phyloP scores from a whole-genome alignment of 2,888 invertebrate genomes.

The Chirona hameri region DNA sequence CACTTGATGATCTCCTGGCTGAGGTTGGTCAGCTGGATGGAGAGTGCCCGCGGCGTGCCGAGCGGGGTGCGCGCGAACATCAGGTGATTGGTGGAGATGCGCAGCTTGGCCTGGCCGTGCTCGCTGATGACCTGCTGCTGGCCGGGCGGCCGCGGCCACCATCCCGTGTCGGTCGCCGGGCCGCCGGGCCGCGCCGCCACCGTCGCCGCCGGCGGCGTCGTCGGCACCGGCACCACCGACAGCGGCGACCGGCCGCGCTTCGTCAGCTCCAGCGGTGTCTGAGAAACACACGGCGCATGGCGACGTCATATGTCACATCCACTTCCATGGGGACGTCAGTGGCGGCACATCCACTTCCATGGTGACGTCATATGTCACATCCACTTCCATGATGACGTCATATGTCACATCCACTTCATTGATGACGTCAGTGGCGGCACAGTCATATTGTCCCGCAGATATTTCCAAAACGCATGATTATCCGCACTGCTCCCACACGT shows the following conservation, averaged over 20 bases:
- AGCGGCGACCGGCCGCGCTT: not conserved
- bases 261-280: constrained; percentile 24
- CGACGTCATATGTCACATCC: no score
- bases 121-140: constrained; percentile 9
- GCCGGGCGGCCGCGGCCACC: constrained; percentile 25
- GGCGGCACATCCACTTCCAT: no score
- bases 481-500: no score
- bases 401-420: no score
- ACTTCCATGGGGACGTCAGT: no score
- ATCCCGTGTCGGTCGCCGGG: not conserved
- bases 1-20: constrained; percentile 12
- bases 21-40: constrained; percentile 13
- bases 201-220: no score
- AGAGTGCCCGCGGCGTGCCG: not conserved
- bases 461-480: no score
- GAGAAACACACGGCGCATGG: no score
- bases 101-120: constrained; percentile 8
- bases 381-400: no score
- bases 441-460: no score
- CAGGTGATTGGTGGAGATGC: constrained; percentile 6
- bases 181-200: not conserved
- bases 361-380: no score
- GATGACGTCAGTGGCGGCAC: no score
- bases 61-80: constrained; percentile 23
- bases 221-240: not conserved